Conservation (phyloP, 2,113 vertebrate species). For the Climacteris rufus region DNA sequence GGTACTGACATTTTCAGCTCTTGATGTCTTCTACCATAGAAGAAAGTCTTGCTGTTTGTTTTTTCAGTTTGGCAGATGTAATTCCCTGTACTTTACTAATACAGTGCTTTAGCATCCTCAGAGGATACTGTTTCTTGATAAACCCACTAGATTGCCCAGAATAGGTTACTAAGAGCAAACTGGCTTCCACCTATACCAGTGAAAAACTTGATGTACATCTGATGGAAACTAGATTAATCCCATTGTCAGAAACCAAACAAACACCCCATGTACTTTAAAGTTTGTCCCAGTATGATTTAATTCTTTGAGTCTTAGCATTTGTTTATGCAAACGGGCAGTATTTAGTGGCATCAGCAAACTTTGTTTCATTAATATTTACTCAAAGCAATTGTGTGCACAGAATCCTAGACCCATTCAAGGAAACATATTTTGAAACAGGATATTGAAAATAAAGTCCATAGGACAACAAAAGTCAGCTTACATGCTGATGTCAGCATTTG, state of each 20-base stretch:
- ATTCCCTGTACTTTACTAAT: neutral
- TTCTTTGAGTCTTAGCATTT: neutral
- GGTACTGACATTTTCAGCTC: neutral
- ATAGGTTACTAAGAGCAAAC: neutral
- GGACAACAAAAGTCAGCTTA: slow-evolving; percentile 65
- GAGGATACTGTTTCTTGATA: neutral
- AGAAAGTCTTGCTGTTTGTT: neutral
- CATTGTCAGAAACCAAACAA: neutral
- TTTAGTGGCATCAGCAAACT: slow-evolving; percentile 34
- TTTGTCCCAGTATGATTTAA: neutral
- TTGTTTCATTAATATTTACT: slow-evolving; percentile 50
- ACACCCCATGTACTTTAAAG: neutral
- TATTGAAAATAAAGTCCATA: slow-evolving; percentile 73
- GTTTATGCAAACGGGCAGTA: neutral
- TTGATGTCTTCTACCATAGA: neutral
- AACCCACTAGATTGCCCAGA: neutral
- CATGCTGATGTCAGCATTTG: slow-evolving; percentile 69
- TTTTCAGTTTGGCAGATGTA: neutral
- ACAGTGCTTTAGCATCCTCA: neutral
- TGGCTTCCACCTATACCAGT: neutral
- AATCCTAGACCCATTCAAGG: slow-evolving; percentile 34
- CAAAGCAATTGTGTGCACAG: slow-evolving; percentile 40
- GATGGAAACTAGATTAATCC: neutral
- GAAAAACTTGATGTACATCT: neutral
- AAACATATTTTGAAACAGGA: slow-evolving; percentile 70